phyloP scores from a whole-genome alignment of 2,113 vertebrate species.

The Paraplagusia blochii region DNA sequence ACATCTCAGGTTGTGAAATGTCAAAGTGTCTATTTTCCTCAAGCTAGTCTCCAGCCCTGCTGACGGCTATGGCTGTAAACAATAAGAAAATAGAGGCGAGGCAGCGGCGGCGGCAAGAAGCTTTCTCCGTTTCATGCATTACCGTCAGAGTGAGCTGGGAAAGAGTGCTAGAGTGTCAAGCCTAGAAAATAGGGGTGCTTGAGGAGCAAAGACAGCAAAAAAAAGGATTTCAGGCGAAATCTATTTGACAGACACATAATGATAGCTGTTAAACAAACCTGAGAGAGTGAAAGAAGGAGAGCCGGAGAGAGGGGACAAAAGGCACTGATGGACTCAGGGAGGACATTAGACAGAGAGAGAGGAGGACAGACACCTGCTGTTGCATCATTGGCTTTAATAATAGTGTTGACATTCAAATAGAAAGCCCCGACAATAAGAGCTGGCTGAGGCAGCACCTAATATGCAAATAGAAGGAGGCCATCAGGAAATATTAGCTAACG shows the following conservation, averaged over 20 bases:
- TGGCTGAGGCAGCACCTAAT: conserved; percentile 59
- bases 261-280: conserved; percentile 64
- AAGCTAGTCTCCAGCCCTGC: conserved; percentile 45
- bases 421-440: conserved; percentile 59
- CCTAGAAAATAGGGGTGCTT: conserved; percentile 43
- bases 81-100: conserved; percentile 39
- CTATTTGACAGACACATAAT: conserved; percentile 56
- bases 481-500: conserved; percentile 79
- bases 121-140: conserved; percentile 58
- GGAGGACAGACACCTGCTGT: conserved; percentile 50
- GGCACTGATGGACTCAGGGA: conserved; percentile 23
- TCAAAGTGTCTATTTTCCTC: conserved; percentile 59
- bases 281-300: conserved; percentile 24
- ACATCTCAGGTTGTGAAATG: conserved; percentile 61
- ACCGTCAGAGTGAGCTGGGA: conserved; percentile 41
- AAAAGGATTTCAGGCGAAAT: conserved; percentile 56
- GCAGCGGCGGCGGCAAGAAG: conserved; percentile 39
- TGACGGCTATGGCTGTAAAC: conserved; percentile 49
- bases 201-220: conserved; percentile 30
- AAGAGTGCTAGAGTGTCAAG: conserved; percentile 46
- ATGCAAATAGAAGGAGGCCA: conserved; percentile 64
- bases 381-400: conserved; percentile 67
- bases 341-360: conserved; percentile 19
- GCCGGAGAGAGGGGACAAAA: conserved; percentile 14
- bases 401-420: conserved; percentile 66